phyloP scores from a whole-genome alignment of 2,888 invertebrate genomes.

The Calameuta filiformis region DNA sequence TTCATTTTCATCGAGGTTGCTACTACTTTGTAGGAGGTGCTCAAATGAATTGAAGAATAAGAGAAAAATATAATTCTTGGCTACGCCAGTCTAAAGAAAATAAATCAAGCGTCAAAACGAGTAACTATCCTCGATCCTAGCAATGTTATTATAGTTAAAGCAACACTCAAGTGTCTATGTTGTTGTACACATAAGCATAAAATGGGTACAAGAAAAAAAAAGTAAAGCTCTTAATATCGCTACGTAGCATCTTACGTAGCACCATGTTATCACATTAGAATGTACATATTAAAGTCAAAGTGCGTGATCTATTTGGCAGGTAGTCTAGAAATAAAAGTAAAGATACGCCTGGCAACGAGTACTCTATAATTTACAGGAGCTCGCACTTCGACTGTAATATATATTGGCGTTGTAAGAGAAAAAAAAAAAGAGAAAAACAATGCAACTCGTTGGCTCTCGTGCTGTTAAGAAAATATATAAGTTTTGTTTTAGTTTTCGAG shows the following conservation, averaged over 20 bases:
- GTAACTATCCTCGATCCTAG: neutral
- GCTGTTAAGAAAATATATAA: conserved; percentile 32
- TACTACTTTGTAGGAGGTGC: neutral
- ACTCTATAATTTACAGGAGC: neutral
- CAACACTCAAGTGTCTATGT: neutral
- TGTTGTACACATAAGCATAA: neutral
- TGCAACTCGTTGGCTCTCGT: conserved; percentile 4
- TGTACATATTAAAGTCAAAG: conserved; percentile 47
- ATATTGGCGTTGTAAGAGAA: conserved; percentile 26
- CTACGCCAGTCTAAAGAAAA: neutral
- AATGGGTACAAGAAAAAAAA: neutral
- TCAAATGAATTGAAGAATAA: neutral
- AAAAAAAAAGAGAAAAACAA: conserved; percentile 22
- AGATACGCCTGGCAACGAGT: neutral
- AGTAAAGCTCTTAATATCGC: neutral
- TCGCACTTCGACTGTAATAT: conserved; percentile 39
- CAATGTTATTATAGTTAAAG: neutral
- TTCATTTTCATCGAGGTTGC: neutral
- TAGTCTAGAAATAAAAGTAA: conserved; percentile 2
- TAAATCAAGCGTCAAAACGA: neutral
- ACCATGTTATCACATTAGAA: conserved; percentile 18
- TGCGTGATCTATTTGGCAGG: conserved; percentile 22
- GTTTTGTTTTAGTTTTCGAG: conserved; percentile 35
- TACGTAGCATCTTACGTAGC: neutral
- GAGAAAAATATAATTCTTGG: neutral